These are phyloP conservation scores for Ormyrus labotus DNA, from an alignment of 2,888 invertebrate genomes.

Conservation along the genomic window DNA sequence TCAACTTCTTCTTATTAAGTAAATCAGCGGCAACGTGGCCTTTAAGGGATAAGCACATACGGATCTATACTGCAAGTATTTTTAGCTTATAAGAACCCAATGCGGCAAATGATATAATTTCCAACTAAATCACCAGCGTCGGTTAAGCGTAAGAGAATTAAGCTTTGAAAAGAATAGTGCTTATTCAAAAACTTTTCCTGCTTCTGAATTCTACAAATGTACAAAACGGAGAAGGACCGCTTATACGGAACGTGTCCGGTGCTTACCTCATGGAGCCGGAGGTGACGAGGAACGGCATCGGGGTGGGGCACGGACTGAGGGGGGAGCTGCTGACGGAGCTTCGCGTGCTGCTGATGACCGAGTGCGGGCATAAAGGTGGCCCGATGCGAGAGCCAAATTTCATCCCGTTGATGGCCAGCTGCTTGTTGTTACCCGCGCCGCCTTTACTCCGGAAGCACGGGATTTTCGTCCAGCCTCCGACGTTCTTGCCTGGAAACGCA, in stretches of 20 bases:
- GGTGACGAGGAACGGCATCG: slow-evolving; percentile 85
- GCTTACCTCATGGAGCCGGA: slow-evolving; percentile 83
- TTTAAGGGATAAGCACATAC: too few relatives aligned
- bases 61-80: too few relatives aligned
- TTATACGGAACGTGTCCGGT: background rate
- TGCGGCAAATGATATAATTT: too few relatives aligned
- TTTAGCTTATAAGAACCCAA: too few relatives aligned
- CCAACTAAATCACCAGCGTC: too few relatives aligned
- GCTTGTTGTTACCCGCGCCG: background rate
- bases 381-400: slow-evolving; percentile 66
- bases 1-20: too few relatives aligned
- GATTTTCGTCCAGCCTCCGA: slow-evolving; percentile 69
- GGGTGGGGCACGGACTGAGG: slow-evolving; percentile 85
- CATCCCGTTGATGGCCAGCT: background rate
- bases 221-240: too few relatives aligned
- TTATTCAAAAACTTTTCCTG: too few relatives aligned
- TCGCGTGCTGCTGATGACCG: slow-evolving; percentile 82
- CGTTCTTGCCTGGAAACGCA: slow-evolving; percentile 40
- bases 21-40: too few relatives aligned
- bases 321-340: slow-evolving; percentile 82
- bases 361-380: slow-evolving; percentile 85
- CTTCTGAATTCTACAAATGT: too few relatives aligned
- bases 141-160: too few relatives aligned
- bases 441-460: slow-evolving; percentile 64
- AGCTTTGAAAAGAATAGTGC: too few relatives aligned